Conservation (phyloP, 2,888 invertebrate genomes). For the Volucella zonaria region DNA sequence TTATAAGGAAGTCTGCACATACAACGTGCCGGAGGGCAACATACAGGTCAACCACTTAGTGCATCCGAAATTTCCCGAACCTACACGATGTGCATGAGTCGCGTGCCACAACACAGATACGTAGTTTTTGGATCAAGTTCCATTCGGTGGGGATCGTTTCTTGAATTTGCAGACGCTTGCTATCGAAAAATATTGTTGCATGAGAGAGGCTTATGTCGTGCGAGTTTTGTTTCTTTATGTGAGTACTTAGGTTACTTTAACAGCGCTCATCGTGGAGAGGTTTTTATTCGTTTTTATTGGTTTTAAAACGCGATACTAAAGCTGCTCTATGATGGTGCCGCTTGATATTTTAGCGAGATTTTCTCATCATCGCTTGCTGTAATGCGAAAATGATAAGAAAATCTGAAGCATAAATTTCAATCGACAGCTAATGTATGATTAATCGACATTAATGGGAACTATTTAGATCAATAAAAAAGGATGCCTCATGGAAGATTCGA, state of each 20-base stretch:
- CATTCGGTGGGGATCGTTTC: slow-evolving; percentile 34
- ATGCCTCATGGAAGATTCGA: slow-evolving; percentile 35
- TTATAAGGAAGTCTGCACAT: slow-evolving; percentile 62
- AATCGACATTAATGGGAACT: slow-evolving; percentile 50
- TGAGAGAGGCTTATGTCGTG: slow-evolving; percentile 36
- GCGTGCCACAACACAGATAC: slow-evolving; percentile 66
- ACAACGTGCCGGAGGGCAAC: slow-evolving; percentile 58
- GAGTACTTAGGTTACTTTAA: slow-evolving; percentile 2
- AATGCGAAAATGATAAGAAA: slow-evolving; percentile 33
- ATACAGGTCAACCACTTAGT: slow-evolving; percentile 71
- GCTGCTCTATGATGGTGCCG: slow-evolving; percentile 18
- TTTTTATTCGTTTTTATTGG: neutral
- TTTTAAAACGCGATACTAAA: slow-evolving; percentile 2
- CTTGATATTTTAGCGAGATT: neutral
- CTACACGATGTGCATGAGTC: slow-evolving; percentile 62
- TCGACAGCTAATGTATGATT: slow-evolving; percentile 59
- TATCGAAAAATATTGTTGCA: neutral
- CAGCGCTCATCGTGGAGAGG: slow-evolving; percentile 16
- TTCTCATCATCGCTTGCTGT: slow-evolving; percentile 7
- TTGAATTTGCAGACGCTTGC: slow-evolving; percentile 48
- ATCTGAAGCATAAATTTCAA: slow-evolving; percentile 45
- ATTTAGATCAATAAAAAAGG: slow-evolving; percentile 57
- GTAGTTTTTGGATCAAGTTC: slow-evolving; percentile 52
- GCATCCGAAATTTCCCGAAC: slow-evolving; percentile 69
- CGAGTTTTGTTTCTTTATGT: neutral